phyloP scores from a whole-genome alignment of 2,888 invertebrate species.

The Tridacna crocea region DNA sequence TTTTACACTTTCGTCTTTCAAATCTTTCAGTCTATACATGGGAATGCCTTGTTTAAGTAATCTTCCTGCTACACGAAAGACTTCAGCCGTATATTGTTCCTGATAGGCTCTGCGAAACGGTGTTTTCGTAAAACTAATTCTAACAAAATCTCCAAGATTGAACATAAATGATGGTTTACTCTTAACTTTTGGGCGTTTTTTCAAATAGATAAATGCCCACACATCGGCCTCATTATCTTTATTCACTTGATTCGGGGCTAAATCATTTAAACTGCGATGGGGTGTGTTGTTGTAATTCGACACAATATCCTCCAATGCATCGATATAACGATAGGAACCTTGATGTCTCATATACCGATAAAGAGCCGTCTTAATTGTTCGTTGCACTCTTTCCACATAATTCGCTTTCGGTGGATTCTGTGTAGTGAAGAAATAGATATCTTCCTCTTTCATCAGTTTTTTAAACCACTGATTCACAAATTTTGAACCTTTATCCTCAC shows the following conservation, averaged over 20 bases:
- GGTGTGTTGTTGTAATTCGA: conserved; percentile 45
- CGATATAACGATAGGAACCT: conserved; percentile 40
- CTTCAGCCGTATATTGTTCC: conserved; percentile 40
- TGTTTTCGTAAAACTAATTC: conserved; percentile 34
- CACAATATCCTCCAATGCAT: conserved; percentile 36
- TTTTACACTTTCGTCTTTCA: conserved; percentile 33
- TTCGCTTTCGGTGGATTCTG: conserved; percentile 33
- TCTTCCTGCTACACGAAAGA: conserved; percentile 37
- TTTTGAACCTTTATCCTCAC: conserved; percentile 36
- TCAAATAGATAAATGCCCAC: conserved; percentile 42
- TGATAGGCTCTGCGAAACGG: conserved; percentile 41
- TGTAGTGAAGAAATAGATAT: conserved; percentile 34
- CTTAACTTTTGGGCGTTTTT: conserved; percentile 22
- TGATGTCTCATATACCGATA: conserved; percentile 32
- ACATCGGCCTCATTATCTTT: conserved; percentile 41
- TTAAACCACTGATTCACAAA: conserved; percentile 32
- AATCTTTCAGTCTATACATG: conserved; percentile 38
- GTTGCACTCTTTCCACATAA: conserved; percentile 32
- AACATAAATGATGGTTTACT: conserved; percentile 30
- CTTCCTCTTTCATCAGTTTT: conserved; percentile 26
- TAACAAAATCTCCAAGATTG: conserved; percentile 34
- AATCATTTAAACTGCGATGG: conserved; percentile 36
- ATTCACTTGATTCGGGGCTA: conserved; percentile 37
- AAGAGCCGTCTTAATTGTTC: conserved; percentile 21
- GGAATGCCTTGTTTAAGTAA: conserved; percentile 39